Evolutionary conservation across 2,888 invertebrate species (phyloP), one percentile per base, ranked within the genome.

Genomic region (Cheilosia scutellata): DNA sequence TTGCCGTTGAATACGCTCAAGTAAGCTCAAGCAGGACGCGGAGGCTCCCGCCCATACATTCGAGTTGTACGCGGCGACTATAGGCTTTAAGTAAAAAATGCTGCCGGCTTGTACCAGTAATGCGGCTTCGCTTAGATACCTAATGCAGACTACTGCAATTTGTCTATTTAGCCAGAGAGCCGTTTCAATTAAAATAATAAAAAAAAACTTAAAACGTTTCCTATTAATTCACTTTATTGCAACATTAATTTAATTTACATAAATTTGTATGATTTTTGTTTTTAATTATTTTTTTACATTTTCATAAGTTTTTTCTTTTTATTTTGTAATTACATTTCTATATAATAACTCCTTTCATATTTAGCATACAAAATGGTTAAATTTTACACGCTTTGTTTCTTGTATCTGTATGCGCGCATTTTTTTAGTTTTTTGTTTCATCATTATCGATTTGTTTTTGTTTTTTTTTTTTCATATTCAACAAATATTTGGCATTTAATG

Each of bases 401-500:
- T 60, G 53, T 60, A 82, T 55, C 55, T 33, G 20, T 33, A 37
- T 63, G n/a, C 16, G 13, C 58, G 42, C 51, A 49, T 44, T 55
- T 77, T 33, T 68, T 53, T 62, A 47, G 27, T 57, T 70, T 76
- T 76, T 75, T 71, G 16, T 72, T 76, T 74, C 51, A 47, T 74
- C 51, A 47, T 55, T 77, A 74, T 83, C 68, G 66, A 75, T 29
- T 16, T 57, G n/a, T 57, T 16, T n/a, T 53, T 29, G 9, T 49
- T 29, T 29, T n/a, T 53, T 53, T 53, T 51, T 70, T 89, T 91
- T 88, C 86, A 76, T 75, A 51, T 84, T 89, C 87, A 88, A 88
- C 88, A 89, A 88, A 88, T 88, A 88, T 88, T 88, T 89, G 88
- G 89, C 89, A 89, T 88, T 89, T 88, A 86, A 88, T 88, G 89